Evolutionary conservation across 2,888 invertebrate species (phyloP).

Genomic region (Sabatieria punctata): DNA sequence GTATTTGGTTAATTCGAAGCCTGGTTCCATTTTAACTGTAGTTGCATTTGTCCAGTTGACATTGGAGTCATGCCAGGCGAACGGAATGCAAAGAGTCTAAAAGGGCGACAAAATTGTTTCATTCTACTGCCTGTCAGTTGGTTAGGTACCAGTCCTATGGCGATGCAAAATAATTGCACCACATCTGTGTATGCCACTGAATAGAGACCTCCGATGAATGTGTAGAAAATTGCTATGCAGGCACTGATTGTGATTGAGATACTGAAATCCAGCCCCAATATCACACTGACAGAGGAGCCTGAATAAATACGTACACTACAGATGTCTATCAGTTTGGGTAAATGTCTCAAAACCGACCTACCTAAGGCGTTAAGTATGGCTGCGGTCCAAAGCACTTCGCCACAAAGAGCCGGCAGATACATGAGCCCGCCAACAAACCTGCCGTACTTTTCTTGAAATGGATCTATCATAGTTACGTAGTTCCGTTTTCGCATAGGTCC

Average conservation of each 20-base stretch:
- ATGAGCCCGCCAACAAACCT: conserved; percentile 86
- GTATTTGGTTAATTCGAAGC: neutral
- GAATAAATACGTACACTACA: conserved; percentile 12
- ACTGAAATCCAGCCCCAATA: conserved; percentile 78
- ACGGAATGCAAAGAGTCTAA: conserved; percentile 5
- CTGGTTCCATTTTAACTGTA: neutral
- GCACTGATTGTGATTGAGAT: conserved; percentile 81
- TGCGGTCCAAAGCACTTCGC: conserved; percentile 94
- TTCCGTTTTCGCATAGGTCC: conserved; percentile 88
- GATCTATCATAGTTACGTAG: conserved; percentile 93
- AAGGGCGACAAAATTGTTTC: neutral
- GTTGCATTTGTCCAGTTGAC: conserved; percentile 3
- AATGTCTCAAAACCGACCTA: conserved; percentile 32
- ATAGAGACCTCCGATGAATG: conserved; percentile 85
- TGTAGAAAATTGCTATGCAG: conserved; percentile 88
- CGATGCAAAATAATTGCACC: conserved; percentile 87
- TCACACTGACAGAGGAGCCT: conserved; percentile 83
- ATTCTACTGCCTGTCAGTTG: neutral
- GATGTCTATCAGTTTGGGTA: neutral
- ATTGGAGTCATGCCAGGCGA: conserved; percentile 1
- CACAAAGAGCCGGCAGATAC: conserved; percentile 80
- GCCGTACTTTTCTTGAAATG: conserved; percentile 81
- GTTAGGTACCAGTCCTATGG: conserved; percentile 55
- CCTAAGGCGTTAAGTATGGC: conserved; percentile 82
- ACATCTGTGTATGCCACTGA: conserved; percentile 94